phyloP scores from a whole-genome alignment of 2,888 invertebrate genomes.

The Hyles lineata region DNA sequence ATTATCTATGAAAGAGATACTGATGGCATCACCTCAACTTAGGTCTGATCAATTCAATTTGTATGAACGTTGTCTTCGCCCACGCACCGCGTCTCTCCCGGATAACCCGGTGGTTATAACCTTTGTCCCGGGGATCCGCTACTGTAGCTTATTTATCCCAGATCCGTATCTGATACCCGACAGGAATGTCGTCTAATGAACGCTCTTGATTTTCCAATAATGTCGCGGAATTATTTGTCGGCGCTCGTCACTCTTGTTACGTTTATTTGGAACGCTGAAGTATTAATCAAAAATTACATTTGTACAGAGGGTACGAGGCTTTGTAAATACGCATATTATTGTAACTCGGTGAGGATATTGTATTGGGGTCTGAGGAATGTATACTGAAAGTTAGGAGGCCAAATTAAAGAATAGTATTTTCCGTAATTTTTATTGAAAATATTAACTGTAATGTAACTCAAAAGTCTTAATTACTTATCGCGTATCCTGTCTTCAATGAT shows the following conservation, averaged over 20 bases:
- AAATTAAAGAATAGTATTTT: not conserved
- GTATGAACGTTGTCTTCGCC: not conserved
- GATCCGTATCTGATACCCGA: conserved; percentile 33
- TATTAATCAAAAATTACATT: conserved; percentile 16
- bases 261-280: conserved; percentile 5
- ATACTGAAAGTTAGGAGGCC: not conserved
- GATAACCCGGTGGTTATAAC: not conserved
- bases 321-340: conserved; percentile 1
- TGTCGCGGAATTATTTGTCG: conserved; percentile 2
- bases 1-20: no score
- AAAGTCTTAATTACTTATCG: no score
- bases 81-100: not conserved
- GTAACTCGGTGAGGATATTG: not conserved
- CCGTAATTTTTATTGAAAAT: not conserved
- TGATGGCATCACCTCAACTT: no score
- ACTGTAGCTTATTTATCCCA: conserved; percentile 24
- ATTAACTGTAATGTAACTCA: not conserved
- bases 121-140: conserved; percentile 21
- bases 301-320: conserved; percentile 4
- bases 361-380: not conserved
- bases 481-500: no score
- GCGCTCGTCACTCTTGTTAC: not conserved
- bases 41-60: not conserved
- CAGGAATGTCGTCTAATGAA: conserved; percentile 39
- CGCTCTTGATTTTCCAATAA: conserved; percentile 32